Conservation (phyloP, 2,888 invertebrate genomes). For the Leptopterna dolabrata region DNA sequence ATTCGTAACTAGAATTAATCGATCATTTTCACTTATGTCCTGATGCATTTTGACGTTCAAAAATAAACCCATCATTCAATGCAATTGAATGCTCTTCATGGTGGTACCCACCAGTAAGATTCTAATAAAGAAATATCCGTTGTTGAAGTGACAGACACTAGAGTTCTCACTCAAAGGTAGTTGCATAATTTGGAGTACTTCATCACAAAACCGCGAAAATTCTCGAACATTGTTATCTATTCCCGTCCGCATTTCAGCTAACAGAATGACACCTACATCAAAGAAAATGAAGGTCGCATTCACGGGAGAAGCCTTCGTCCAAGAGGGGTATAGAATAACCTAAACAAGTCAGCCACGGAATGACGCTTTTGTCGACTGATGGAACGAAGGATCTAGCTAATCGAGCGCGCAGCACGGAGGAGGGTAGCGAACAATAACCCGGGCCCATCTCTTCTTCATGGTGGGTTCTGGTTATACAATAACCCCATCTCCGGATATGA, state of each 20-base stretch:
- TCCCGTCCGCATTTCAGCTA: background rate
- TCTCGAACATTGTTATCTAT: too few relatives aligned
- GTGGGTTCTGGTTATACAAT: background rate
- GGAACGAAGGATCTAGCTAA: conserved; percentile 20
- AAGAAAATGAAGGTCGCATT: background rate
- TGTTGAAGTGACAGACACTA: too few relatives aligned
- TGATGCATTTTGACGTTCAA: too few relatives aligned
- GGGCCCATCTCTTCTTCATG: background rate
- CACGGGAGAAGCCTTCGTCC: background rate
- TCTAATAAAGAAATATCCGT: too few relatives aligned
- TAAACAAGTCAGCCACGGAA: conserved; percentile 7
- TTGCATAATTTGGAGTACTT: too few relatives aligned
- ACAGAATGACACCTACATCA: background rate
- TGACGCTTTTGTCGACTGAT: conserved; percentile 14
- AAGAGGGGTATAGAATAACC: background rate
- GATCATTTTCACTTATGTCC: too few relatives aligned
- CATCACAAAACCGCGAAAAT: too few relatives aligned
- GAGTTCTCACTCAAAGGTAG: too few relatives aligned
- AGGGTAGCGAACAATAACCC: background rate
- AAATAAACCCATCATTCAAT: too few relatives aligned
- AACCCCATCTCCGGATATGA: background rate
- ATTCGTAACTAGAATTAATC: too few relatives aligned
- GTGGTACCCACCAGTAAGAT: too few relatives aligned
- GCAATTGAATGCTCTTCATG: too few relatives aligned
- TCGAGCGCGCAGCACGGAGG: background rate